Evolutionary conservation across 2,797 vertebrate genomes (phyloP), one percentile per base, ranked within the genome.

Genomic region (Ceryle rudis): DNA sequence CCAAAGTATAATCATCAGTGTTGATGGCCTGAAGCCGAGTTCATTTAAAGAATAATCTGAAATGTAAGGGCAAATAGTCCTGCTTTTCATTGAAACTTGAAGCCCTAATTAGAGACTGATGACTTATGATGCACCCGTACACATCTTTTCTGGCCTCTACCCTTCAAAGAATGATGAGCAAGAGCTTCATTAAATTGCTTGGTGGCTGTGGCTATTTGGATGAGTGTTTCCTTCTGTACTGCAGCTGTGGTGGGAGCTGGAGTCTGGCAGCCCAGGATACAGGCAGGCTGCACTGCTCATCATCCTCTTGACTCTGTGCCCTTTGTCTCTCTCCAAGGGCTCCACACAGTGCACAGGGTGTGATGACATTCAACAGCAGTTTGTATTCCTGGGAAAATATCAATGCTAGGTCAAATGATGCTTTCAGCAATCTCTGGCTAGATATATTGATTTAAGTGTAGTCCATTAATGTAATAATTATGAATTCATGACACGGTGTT

Each of bases 401-500:
- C 49, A 91, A 11, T 69, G 58, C 58, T 78, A n/a, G 57, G 70
- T 86, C 80, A 93, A 84, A 89, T 14, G 21, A 60, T 65, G 42
- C 49, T 95, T 93, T 95, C 77, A 90, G 57, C 54, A 86, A 16
- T 72, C 44, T 80, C 44, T 81, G 65, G 33, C 44, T 64, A 51
- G 61, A 74, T 86, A 46, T 35, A 91, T 72, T 0, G 11, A 78
- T 86, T 86, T 42, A 83, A 94, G 10, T 35, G n/a, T 67, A 64
- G 37, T 64, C 74, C 52, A 62, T 83, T 81, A 90, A 83, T 78
- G 86, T 67, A 62, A 49, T 70, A 91, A 85, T 88, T 83, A 81
- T 29, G 57, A 93, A 93, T 90, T 83, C 58, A 54, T 84, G 67
- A 81, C 33, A 77, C 61, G 67, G 7, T n/a, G 31, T 39, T 91